Percentiles rank a stretch among this genome's conserved stretches.
phyloP scores from a whole-genome alignment of 2,797 vertebrate species.

The Adelosebastes latens region DNA sequence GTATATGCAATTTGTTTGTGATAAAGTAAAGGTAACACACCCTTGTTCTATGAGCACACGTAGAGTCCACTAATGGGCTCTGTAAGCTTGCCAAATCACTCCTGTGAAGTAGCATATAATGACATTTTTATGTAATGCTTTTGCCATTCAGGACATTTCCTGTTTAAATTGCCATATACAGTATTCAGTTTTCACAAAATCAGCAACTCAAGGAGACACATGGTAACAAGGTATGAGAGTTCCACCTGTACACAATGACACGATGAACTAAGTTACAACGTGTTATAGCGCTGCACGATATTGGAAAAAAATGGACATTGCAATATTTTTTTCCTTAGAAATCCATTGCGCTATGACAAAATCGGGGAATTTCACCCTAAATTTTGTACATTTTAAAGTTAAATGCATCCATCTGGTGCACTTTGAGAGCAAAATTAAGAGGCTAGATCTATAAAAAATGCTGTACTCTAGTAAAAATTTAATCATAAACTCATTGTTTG shows the following conservation, averaged over 20 bases:
- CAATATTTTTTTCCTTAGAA: neutral
- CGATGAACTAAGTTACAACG: neutral
- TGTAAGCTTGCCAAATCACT: slow-evolving; percentile 19
- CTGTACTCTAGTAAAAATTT: too few species aligned
- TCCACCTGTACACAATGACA: neutral
- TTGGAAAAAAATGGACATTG: neutral
- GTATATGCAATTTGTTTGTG: neutral
- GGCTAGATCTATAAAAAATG: too few species aligned
- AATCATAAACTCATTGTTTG: too few species aligned
- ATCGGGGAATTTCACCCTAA: neutral
- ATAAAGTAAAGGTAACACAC: neutral
- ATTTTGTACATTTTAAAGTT: neutral
- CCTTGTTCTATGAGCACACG: neutral
- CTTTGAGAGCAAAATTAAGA: too few species aligned
- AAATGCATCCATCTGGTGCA: too few species aligned
- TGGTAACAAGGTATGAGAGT: neutral
- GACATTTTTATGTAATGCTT: slow-evolving; percentile 32
- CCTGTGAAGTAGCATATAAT: slow-evolving; percentile 22
- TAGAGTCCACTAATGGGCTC: slow-evolving; percentile 4
- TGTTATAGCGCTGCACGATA: neutral
- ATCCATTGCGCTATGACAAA: neutral
- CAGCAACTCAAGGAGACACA: neutral
- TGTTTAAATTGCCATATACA: neutral
- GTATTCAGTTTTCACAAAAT: slow-evolving; percentile 13
- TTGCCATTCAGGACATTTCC: slow-evolving; percentile 21